Evolutionary conservation across 35 echinoderm and acorn worm species (phyloP).

Genomic region (Lytechinus pictus): DNA sequence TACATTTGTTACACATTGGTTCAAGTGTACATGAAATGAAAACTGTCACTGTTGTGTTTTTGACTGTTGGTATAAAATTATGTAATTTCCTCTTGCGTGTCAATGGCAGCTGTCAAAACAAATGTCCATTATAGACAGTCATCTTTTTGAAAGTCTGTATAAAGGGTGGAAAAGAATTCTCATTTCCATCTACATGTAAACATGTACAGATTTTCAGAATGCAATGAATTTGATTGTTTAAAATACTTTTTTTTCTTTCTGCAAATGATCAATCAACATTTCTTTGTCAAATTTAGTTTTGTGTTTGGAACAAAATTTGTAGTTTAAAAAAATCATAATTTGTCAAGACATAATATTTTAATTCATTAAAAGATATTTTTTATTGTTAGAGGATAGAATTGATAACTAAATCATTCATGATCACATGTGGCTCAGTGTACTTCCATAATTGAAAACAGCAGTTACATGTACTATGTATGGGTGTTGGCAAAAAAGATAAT

Average conservation of each 20-base stretch:
- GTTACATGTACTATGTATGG: not conserved
- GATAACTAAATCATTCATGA: no score
- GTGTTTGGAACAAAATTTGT: not conserved
- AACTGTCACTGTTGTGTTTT: not conserved
- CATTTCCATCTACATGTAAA: not conserved
- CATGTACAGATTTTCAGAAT: not conserved
- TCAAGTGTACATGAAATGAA: no score
- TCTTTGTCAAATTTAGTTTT: not conserved
- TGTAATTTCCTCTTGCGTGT: not conserved
- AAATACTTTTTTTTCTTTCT: not conserved
- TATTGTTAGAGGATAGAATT: no score
- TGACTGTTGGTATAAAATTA: not conserved
- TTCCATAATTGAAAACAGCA: not conserved
- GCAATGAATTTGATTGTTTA: not conserved
- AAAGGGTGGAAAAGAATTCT: not conserved
- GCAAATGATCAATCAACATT: not conserved
- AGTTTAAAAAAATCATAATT: no score
- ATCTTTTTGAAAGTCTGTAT: not conserved
- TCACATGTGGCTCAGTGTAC: not conserved
- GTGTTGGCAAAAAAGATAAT: not conserved
- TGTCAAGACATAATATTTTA: no score
- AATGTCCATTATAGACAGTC: not conserved
- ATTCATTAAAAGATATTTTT: no score
- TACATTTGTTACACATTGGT: no score
- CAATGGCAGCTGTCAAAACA: not conserved